phyloP scores from a whole-genome alignment of 2,797 vertebrate species.

The Picus viridis region DNA sequence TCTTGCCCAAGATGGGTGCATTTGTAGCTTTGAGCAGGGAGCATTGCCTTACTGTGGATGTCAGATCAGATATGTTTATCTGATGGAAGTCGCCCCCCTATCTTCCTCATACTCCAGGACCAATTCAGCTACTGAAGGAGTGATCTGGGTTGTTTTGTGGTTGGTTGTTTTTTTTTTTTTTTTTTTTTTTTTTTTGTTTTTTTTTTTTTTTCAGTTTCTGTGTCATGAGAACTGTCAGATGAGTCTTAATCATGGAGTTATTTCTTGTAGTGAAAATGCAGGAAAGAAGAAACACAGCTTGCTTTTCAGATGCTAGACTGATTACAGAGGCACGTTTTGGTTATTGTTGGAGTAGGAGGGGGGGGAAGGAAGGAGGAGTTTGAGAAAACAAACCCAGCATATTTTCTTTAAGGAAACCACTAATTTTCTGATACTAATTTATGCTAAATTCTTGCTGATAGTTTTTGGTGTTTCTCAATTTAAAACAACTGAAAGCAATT shows the following conservation, averaged over 20 bases:
- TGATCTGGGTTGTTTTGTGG: constrained; percentile 34
- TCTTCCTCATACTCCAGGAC: background rate
- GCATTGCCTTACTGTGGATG: background rate
- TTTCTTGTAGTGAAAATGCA: constrained; percentile 36
- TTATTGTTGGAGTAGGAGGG: background rate
- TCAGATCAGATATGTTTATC: background rate
- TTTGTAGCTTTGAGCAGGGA: constrained; percentile 1
- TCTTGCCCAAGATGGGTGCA: constrained; percentile 1
- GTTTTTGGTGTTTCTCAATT: constrained; percentile 27
- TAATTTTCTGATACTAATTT: constrained; percentile 51
- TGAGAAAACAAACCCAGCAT: background rate
- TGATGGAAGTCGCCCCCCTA: background rate
- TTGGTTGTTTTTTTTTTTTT: background rate
- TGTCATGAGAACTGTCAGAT: constrained; percentile 41
- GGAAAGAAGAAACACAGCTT: constrained; percentile 22
- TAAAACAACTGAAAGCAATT: constrained; percentile 40
- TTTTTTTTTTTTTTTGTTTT: no score
- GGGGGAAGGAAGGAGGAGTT: constrained; percentile 13
- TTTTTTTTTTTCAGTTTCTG: background rate
- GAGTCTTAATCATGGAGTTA: constrained; percentile 58
- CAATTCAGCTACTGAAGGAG: constrained; percentile 45
- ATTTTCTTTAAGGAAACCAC: constrained; percentile 32
- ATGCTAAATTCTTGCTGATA: constrained; percentile 10
- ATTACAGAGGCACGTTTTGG: constrained; percentile 27
- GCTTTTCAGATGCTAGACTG: constrained; percentile 17